Conservation (phyloP, 2,888 invertebrate species). For the Caradrina clavipalpis region DNA sequence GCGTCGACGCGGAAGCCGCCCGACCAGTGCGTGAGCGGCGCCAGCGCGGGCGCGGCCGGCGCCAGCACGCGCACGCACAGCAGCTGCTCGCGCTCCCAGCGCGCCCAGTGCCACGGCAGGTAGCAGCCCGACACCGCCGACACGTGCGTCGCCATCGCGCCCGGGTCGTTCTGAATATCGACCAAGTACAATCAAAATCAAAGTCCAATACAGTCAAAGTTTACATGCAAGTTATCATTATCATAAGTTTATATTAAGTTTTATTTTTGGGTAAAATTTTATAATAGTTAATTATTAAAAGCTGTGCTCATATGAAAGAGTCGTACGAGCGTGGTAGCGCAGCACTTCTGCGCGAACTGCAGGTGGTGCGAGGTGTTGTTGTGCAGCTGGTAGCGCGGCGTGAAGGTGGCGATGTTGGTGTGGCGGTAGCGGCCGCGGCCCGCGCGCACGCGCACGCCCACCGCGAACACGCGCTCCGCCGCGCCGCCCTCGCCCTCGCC, state of each 20-base stretch:
- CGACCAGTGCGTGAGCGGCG: constrained; percentile 96
- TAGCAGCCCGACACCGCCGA: constrained; percentile 96
- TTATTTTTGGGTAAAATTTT: no score
- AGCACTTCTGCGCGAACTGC: constrained; percentile 97
- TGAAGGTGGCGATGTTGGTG: constrained; percentile 97
- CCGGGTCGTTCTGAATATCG: constrained; percentile 91
- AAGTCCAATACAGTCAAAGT: no score
- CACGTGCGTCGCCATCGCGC: constrained; percentile 93
- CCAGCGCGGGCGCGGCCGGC: constrained; percentile 79
- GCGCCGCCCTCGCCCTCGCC: constrained; percentile 77
- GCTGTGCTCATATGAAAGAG: no score
- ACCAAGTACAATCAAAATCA: no score
- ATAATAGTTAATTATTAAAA: not conserved
- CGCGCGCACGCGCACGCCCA: constrained; percentile 97
- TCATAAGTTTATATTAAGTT: no score
- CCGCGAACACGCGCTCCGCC: constrained; percentile 93
- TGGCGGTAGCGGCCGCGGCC: constrained; percentile 97
- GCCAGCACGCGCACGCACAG: constrained; percentile 96
- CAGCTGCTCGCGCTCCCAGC: constrained; percentile 96
- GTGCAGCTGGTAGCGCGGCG: constrained; percentile 98
- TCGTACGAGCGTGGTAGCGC: constrained; percentile 93
- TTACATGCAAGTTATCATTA: no score
- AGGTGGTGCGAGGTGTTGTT: constrained; percentile 95
- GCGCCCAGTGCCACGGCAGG: constrained; percentile 99
- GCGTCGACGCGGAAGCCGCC: constrained; percentile 97